Evolutionary conservation across 2,888 invertebrate species (phyloP).

Genomic region (Leptinotarsa juncta): DNA sequence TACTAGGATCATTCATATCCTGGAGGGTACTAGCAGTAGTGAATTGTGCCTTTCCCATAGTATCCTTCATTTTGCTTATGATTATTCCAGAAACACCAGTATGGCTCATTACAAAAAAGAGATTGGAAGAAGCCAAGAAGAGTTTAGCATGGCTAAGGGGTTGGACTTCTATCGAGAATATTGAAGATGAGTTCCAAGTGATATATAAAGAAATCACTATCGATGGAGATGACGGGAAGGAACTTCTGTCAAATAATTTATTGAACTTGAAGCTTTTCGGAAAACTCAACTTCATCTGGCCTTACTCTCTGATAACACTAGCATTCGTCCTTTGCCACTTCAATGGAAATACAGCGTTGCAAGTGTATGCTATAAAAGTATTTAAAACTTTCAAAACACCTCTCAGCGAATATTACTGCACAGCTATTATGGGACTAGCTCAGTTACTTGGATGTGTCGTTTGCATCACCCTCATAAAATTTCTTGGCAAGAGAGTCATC

Average conservation of each 20-base stretch:
- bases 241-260: slow-evolving; percentile 19
- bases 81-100: slow-evolving; percentile 86
- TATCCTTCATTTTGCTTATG: slow-evolving; percentile 74
- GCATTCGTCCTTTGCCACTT: slow-evolving; percentile 81
- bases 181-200: slow-evolving; percentile 72
- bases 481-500: slow-evolving; percentile 78
- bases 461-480: slow-evolving; percentile 77
- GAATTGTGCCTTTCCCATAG: slow-evolving; percentile 74
- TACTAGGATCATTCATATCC: slow-evolving; percentile 76
- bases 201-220: slow-evolving; percentile 60
- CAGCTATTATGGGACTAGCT: slow-evolving; percentile 77
- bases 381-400: slow-evolving; percentile 79
- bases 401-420: slow-evolving; percentile 81
- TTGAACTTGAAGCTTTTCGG: slow-evolving; percentile 63
- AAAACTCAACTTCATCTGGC: slow-evolving; percentile 74
- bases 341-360: slow-evolving; percentile 79
- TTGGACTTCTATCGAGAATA: slow-evolving; percentile 74
- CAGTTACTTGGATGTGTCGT: slow-evolving; percentile 76
- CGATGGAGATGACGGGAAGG: slow-evolving; percentile 20
- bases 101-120: slow-evolving; percentile 79
- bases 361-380: slow-evolving; percentile 80
- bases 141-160: slow-evolving; percentile 83
- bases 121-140: slow-evolving; percentile 74
- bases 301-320: slow-evolving; percentile 75
- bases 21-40: slow-evolving; percentile 80